Conservation (phyloP, 2,888 invertebrate genomes). For the Pachymerium ferrugineum region DNA sequence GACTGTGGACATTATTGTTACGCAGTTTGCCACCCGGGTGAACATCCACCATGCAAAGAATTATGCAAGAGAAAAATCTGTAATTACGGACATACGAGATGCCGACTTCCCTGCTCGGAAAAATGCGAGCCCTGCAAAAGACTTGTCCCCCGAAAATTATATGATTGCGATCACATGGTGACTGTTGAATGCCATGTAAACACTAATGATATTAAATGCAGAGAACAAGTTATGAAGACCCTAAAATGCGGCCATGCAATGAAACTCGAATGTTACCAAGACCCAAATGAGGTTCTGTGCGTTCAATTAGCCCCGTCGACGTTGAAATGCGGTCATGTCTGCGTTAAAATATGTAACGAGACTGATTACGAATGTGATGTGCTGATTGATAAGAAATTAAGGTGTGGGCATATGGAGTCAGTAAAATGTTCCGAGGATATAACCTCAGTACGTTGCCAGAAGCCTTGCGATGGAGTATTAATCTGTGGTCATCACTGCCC, state of each 20-base stretch:
- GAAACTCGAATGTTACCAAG: neutral
- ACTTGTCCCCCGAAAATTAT: conserved; percentile 38
- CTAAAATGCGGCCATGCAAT: conserved; percentile 35
- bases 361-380: neutral
- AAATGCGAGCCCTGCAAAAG: conserved; percentile 43
- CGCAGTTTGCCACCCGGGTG: conserved; percentile 28
- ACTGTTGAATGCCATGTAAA: neutral
- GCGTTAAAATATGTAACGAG: conserved; percentile 45
- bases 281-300: conserved; percentile 45
- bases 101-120: conserved; percentile 40
- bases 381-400: neutral
- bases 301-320: conserved; percentile 41
- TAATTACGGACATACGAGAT: conserved; percentile 38
- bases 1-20: conserved; percentile 41
- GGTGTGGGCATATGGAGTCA: conserved; percentile 37
- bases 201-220: neutral
- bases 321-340: conserved; percentile 47
- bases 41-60: conserved; percentile 40
- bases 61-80: conserved; percentile 12
- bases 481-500: conserved; percentile 41
- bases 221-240: neutral
- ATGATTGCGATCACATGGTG: conserved; percentile 39
- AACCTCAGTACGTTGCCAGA: neutral
- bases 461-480: conserved; percentile 33
- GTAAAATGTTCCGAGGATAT: conserved; percentile 37